Conservation (phyloP, 2,888 invertebrate species). For the Leptogaster cylindrica region DNA sequence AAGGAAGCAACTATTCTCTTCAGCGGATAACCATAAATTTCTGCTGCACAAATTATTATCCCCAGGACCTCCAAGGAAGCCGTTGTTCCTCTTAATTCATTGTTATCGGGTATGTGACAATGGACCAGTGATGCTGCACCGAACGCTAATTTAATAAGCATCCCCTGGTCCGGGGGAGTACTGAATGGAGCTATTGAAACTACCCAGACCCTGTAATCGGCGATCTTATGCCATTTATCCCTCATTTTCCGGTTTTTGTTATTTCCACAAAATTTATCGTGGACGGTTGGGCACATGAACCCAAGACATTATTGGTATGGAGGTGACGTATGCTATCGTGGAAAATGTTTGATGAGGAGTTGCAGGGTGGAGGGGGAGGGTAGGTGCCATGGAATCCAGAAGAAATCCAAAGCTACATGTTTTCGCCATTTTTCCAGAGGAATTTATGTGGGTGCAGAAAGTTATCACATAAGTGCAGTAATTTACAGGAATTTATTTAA, state of each 20-base stretch:
- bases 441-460: too few species aligned
- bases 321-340: conserved; percentile 9
- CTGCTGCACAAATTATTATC: conserved; percentile 20
- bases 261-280: conserved; percentile 14
- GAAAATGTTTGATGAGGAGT: too few species aligned
- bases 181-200: conserved; percentile 14
- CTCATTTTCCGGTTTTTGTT: conserved; percentile 8
- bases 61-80: background rate
- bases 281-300: background rate
- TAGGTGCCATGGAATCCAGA: too few species aligned
- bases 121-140: conserved; percentile 10
- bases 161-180: background rate
- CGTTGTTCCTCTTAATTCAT: conserved; percentile 21
- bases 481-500: too few species aligned
- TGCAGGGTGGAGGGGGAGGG: too few species aligned
- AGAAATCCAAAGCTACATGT: too few species aligned
- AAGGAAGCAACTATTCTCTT: conserved; percentile 34
- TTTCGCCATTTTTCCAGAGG: too few species aligned
- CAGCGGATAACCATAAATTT: conserved; percentile 31
- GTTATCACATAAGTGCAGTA: too few species aligned
- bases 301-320: conserved; percentile 13
- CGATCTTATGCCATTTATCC: conserved; percentile 19
- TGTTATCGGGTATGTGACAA: conserved; percentile 24
- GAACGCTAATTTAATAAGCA: conserved; percentile 31
- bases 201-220: background rate